Base-by-base conservation (phyloP, 1,140 invertebrate species). In the Drosophila varians region DNA sequence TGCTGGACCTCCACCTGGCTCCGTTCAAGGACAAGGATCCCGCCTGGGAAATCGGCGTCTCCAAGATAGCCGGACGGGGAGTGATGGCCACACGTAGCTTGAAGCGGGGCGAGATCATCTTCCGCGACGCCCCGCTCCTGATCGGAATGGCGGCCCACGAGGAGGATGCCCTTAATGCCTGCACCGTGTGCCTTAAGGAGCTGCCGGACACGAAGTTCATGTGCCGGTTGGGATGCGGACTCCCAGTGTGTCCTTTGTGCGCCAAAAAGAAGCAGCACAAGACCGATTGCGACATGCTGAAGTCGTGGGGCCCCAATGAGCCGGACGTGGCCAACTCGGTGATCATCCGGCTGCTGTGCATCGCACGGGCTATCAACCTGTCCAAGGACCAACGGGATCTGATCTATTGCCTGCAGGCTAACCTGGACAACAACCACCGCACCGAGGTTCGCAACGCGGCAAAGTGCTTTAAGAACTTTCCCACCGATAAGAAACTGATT, bases 51-150 rank as follows among this genome's bases (percentile, higher is more conserved):
- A 55, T 90, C 4, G 86, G 76, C 11, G 74, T 90, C 2, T 90
- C 89, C 2, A 89, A 71, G 56, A 90, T 90, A 4, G 89, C 83
- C 9, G 90, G 90, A 1, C 93, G 94, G 1, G 95, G 95, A 3
- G 68, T 96, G 4, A 92, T 96, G 60, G 94, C 95, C 1, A 94
- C 91, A 0, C 91, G 93, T 19, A 92, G 95, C 62, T 93, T 96
- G 4, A 83, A 92, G 42, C 80, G 92, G 2, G 95, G 95, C 43
- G 95, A 96, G 87, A 80, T 95, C 19, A 93, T 96, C 21, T 95
- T 95, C 71, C 90, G 92, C 2, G 95, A 96, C 78, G 92, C 90
- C 23, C 94, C 95, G 0, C 76, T 96, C 2, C 90, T 96, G 5
- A 82, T 93, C n/a, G 95, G 95, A 0, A 93, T 95, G 51, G 73